Evolutionary conservation across 2,113 vertebrate genomes (phyloP), one percentile per base, ranked within the genome.

Genomic region (Xerus inauris): DNA sequence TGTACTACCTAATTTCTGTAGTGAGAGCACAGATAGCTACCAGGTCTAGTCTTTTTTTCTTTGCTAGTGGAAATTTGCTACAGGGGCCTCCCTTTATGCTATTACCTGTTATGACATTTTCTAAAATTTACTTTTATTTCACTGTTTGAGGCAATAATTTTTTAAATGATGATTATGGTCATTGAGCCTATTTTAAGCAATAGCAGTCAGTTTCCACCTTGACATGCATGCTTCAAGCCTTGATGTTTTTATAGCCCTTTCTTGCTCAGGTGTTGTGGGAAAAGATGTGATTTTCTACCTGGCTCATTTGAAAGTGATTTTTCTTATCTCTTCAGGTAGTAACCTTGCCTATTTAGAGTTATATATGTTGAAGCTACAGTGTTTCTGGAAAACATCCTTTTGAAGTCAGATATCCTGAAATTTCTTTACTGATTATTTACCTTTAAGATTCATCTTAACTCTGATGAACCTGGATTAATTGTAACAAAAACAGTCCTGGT

Each of bases 381-480:
- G 47, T 88, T 24, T 91, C 88, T 93, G 59, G 62, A 87, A 87
- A 84, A 35, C 42, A 62, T 69, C 14, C 51, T 20, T 96, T 96
- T 47, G 84, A 95, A 51, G 76, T 84, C 57, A 87, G 14, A 65
- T 30, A 7, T 40, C 62, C 38, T 87, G 30, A 86, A 95, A 88
- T 84, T 82, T 92, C 72, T 85, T 83, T 64, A 75, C 73, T 95
- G 26, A 49, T 26, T 38, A 6, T 49, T 91, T 95, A 71, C 54
- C n/a, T 87, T 1, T 28, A 76, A 83, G 51, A 83, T 69, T 85
- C 20, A 77, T 95, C 65, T 69, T 87, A 94, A 84, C 40, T 81
- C 51, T 97, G 16, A 35, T 95, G 71, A 81, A 90, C 14, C 69
- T 80, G 28, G 32, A 92, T 8, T 76, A 92, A 45, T 96, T 88